A percentile compares a stretch with the other conserved stretches of the same genome.
Conservation (phyloP, 2,113 vertebrate species). For the Pachycephala philippinensis region DNA sequence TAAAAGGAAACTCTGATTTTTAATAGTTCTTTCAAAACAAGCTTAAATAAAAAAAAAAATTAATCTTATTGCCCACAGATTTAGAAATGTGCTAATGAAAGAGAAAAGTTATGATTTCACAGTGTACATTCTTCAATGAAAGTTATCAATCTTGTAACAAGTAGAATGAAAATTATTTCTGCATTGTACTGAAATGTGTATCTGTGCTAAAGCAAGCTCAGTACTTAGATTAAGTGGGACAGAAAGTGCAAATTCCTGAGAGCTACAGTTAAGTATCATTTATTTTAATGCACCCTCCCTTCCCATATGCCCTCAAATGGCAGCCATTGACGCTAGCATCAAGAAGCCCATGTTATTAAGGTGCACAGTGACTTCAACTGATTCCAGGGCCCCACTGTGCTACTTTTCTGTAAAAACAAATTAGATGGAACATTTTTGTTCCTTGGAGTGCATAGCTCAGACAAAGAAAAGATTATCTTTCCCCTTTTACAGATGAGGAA, state of each 20-base stretch:
- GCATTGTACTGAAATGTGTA: constrained; percentile 45
- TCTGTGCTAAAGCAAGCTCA: constrained; percentile 39
- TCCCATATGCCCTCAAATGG: not conserved
- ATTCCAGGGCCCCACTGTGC: not conserved
- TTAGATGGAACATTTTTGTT: not conserved
- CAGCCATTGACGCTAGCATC: not conserved
- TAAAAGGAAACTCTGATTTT: constrained; percentile 45
- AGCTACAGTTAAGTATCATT: constrained; percentile 7
- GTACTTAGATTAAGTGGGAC: constrained; percentile 15
- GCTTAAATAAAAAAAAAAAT: constrained; percentile 34
- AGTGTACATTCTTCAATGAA: constrained; percentile 56
- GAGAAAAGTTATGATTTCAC: constrained; percentile 44
- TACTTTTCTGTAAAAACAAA: constrained; percentile 28
- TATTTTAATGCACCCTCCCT: constrained; percentile 17
- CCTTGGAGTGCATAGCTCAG: constrained; percentile 37
- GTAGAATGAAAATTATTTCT: constrained; percentile 24
- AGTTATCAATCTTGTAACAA: constrained; percentile 17
- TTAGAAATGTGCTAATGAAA: constrained; percentile 45
- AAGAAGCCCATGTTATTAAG: not conserved
- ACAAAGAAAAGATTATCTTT: constrained; percentile 32
- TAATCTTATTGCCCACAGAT: constrained; percentile 50
- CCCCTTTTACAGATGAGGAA: constrained; percentile 3
- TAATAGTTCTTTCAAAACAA: constrained; percentile 53
- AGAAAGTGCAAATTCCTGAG: constrained; percentile 68
- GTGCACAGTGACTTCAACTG: constrained; percentile 10